These are phyloP conservation scores for Argyrosomus japonicus DNA, from an alignment of 2,113 vertebrate genomes.

Conservation along the genomic window DNA sequence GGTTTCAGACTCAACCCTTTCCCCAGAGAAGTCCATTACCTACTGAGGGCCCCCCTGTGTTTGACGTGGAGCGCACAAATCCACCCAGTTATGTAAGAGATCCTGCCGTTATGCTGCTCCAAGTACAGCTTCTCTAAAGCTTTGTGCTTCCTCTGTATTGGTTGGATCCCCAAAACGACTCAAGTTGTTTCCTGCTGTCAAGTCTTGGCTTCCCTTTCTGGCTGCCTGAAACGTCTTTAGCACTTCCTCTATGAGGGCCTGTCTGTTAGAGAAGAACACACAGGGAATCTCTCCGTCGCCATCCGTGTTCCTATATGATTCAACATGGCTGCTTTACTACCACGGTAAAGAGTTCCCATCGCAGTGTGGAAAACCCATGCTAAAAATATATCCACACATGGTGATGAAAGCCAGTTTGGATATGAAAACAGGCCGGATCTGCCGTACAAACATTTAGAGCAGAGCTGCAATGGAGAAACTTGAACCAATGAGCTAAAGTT, in stretches of 20 bases:
- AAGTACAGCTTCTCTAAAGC: conserved; percentile 20
- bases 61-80: conserved; percentile 44
- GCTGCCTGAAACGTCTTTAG: conserved; percentile 35
- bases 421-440: not conserved
- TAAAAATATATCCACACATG: not conserved
- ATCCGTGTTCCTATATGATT: not conserved
- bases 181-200: conserved; percentile 58
- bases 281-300: conserved; percentile 7
- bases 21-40: conserved; percentile 14
- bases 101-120: conserved; percentile 37
- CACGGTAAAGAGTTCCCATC: not conserved
- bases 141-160: conserved; percentile 26
- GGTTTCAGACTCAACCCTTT: conserved; percentile 9
- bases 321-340: not conserved
- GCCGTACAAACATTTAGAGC: not conserved
- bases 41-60: conserved; percentile 46
- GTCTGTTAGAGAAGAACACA: conserved; percentile 3
- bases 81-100: conserved; percentile 56
- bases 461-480: not conserved
- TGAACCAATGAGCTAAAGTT: not conserved
- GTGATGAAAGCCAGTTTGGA: not conserved
- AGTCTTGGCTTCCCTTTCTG: conserved; percentile 51
- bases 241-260: conserved; percentile 47
- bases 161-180: conserved; percentile 30
- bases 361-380: not conserved